Percentiles rank a stretch among this genome's conserved stretches.
phyloP scores from a whole-genome alignment of 1,140 invertebrate genomes.

The Stegodyphus mimosarum region DNA sequence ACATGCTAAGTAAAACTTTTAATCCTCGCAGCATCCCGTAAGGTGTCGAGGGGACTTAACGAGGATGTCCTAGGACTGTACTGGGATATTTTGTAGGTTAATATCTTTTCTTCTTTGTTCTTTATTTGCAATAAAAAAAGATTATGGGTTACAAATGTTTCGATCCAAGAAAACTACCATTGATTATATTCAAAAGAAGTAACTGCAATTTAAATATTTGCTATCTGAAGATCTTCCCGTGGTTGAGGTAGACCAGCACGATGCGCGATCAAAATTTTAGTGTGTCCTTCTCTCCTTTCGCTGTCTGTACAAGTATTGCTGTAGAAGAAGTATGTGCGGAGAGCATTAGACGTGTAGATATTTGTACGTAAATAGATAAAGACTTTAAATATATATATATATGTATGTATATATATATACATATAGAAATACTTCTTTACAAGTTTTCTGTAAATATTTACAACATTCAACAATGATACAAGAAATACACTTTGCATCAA shows the following conservation, averaged over 20 bases:
- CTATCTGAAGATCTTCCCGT: too few species aligned
- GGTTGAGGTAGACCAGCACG: background rate
- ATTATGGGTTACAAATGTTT: too few species aligned
- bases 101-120: too few species aligned
- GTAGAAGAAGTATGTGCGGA: conserved; percentile 22
- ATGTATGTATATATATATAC: conserved; percentile 35
- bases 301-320: conserved; percentile 51
- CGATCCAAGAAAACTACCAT: too few species aligned
- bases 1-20: too few species aligned
- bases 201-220: too few species aligned
- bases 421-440: conserved; percentile 14
- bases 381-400: background rate
- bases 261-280: background rate
- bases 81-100: too few species aligned
- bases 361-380: background rate
- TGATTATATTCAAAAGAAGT: too few species aligned
- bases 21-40: too few species aligned
- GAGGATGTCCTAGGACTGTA: too few species aligned
- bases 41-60: too few species aligned
- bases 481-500: conserved; percentile 21
- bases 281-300: background rate
- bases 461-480: conserved; percentile 18
- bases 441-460: conserved; percentile 30
- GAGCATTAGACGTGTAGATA: background rate
- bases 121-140: too few species aligned